These are phyloP conservation scores for Hypselothyrea guttata DNA, from an alignment of 2,888 invertebrate species.

Conservation along the genomic window DNA sequence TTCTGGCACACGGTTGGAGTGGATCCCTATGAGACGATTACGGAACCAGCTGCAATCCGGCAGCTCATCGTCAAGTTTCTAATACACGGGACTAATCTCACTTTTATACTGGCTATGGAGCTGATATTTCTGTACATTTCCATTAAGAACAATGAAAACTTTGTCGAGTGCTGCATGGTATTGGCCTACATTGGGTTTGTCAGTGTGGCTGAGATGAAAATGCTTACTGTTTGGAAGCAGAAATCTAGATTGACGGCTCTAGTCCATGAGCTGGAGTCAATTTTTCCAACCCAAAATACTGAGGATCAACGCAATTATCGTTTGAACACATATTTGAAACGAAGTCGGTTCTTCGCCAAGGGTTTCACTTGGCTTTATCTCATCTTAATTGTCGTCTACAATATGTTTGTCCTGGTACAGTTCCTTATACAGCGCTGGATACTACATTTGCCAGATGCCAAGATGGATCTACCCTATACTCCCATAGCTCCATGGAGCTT, in stretches of 20 bases:
- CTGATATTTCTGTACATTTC: constrained; percentile 9
- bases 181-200: constrained; percentile 27
- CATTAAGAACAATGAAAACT: constrained; percentile 21
- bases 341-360: constrained; percentile 41
- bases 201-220: constrained; percentile 28
- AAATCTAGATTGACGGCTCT: constrained; percentile 46
- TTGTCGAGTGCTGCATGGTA: constrained; percentile 32
- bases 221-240: constrained; percentile 26
- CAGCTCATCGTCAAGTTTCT: constrained; percentile 16
- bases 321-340: constrained; percentile 36
- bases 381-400: constrained; percentile 70
- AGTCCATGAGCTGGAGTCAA: constrained; percentile 44
- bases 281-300: constrained; percentile 46
- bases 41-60: neutral
- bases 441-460: constrained; percentile 26
- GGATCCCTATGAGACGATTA: constrained; percentile 30
- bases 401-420: constrained; percentile 53
- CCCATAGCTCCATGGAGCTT: constrained; percentile 65
- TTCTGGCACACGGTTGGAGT: constrained; percentile 37
- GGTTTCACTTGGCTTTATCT: constrained; percentile 67
- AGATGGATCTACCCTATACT: constrained; percentile 60
- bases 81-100: constrained; percentile 19
- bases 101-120: constrained; percentile 21
- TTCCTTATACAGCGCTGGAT: constrained; percentile 45
- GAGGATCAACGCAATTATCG: constrained; percentile 38